Conservation (phyloP, 2,797 vertebrate genomes). For the Melanotaenia maccullochi region DNA sequence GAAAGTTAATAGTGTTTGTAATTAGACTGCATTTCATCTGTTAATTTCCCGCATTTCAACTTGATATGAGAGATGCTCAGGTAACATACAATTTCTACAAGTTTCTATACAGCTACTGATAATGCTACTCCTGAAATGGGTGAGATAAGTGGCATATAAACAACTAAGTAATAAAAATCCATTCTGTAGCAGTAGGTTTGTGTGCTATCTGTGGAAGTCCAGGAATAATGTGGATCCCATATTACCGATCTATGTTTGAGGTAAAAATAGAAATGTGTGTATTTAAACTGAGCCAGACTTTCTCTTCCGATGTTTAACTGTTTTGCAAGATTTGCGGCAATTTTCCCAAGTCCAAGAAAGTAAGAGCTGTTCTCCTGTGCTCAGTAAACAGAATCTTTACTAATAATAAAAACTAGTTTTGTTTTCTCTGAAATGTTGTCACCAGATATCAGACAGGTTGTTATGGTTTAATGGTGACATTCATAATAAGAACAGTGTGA, state of each 20-base stretch:
- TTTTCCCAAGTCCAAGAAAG: background rate
- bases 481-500: constrained; percentile 59
- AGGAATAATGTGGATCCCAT: background rate
- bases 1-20: background rate
- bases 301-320: constrained; percentile 9
- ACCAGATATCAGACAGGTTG: constrained; percentile 11
- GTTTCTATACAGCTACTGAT: background rate
- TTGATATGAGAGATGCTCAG: too few species aligned
- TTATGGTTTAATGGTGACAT: constrained; percentile 53
- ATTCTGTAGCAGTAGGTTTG: background rate
- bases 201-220: background rate
- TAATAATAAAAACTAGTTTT: background rate
- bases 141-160: background rate
- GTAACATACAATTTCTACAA: too few species aligned
- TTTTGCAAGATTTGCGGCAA: background rate
- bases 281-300: constrained; percentile 7
- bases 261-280: constrained; percentile 24
- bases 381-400: background rate
- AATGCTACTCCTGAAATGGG: background rate
- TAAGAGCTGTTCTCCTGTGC: background rate
- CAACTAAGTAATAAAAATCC: constrained; percentile 10
- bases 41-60: background rate
- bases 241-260: constrained; percentile 10
- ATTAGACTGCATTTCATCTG: background rate
- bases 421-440: background rate